Percentiles rank a stretch among this genome's conserved stretches.
Conservation (phyloP, 2,797 vertebrate species). For the Pagetopsis macropterus region DNA sequence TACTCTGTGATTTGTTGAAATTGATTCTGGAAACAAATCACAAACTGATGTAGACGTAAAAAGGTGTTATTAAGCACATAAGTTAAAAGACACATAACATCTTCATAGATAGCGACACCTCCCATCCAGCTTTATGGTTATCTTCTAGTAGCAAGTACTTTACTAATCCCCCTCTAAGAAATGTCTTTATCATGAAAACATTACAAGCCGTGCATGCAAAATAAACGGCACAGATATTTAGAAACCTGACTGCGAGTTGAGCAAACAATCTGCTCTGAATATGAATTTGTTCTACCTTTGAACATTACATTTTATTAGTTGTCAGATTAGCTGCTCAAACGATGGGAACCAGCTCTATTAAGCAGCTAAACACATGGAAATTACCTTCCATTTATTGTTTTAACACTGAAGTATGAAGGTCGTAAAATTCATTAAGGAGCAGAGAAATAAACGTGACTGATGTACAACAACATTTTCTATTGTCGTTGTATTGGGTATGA, state of each 20-base stretch:
- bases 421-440: slow-evolving; percentile 8
- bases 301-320: slow-evolving; percentile 49
- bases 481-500: slow-evolving; percentile 9
- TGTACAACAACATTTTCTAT: not conserved
- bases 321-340: slow-evolving; percentile 57
- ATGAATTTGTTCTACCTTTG: slow-evolving; percentile 50
- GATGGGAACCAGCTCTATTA: slow-evolving; percentile 33
- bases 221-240: slow-evolving; percentile 41
- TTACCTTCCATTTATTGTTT: slow-evolving; percentile 39
- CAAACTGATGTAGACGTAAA: slow-evolving; percentile 12
- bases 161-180: slow-evolving; percentile 54
- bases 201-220: slow-evolving; percentile 46
- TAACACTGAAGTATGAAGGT: slow-evolving; percentile 39
- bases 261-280: slow-evolving; percentile 54
- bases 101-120: slow-evolving; percentile 21
- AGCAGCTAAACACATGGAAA: slow-evolving; percentile 43
- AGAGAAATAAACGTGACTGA: slow-evolving; percentile 1
- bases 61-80: slow-evolving; percentile 10
- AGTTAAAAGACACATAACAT: slow-evolving; percentile 36
- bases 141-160: slow-evolving; percentile 50
- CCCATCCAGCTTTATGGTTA: slow-evolving; percentile 48
- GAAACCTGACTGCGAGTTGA: slow-evolving; percentile 53
- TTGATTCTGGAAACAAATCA: slow-evolving; percentile 30
- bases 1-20: slow-evolving; percentile 23
- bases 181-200: slow-evolving; percentile 57